These are phyloP conservation scores for Malaclemys terrapin DNA, from an alignment of 2,113 vertebrate species.

Conservation along the genomic window DNA sequence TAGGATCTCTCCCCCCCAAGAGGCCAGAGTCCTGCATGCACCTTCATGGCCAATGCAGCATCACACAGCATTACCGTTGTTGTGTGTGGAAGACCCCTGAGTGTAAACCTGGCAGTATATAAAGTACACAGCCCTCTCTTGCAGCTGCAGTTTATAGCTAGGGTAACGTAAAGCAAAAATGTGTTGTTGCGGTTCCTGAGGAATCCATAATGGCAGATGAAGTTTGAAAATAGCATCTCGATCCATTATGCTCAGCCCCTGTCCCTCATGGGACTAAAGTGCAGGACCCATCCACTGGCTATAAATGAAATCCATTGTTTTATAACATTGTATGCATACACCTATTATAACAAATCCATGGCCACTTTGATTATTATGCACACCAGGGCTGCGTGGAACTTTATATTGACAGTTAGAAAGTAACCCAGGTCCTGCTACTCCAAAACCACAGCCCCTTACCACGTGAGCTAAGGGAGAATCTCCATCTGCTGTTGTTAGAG, in stretches of 20 bases:
- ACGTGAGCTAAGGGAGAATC: not conserved
- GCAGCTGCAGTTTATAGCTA: not conserved
- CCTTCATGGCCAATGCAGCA: not conserved
- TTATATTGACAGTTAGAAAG: not conserved
- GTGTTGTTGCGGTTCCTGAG: not conserved
- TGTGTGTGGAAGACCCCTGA: no score
- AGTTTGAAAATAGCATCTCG: not conserved
- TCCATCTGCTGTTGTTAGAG: not conserved
- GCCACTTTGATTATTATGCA: not conserved
- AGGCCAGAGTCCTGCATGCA: not conserved
- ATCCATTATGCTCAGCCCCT: not conserved
- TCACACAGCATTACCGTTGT: not conserved
- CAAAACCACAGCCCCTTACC: not conserved
- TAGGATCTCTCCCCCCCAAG: not conserved
- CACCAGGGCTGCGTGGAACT: not conserved
- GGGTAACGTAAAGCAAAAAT: not conserved
- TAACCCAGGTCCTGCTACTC: not conserved
- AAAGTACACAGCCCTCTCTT: not conserved
- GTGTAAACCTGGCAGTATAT: not conserved
- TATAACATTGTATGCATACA: not conserved
- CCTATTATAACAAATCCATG: not conserved
- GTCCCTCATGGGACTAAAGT: not conserved
- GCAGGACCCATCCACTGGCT: not conserved
- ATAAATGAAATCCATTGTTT: not conserved
- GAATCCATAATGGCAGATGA: not conserved